Evolutionary conservation across 2,888 invertebrate species (phyloP).

Genomic region (Cheilosia vulpina): DNA sequence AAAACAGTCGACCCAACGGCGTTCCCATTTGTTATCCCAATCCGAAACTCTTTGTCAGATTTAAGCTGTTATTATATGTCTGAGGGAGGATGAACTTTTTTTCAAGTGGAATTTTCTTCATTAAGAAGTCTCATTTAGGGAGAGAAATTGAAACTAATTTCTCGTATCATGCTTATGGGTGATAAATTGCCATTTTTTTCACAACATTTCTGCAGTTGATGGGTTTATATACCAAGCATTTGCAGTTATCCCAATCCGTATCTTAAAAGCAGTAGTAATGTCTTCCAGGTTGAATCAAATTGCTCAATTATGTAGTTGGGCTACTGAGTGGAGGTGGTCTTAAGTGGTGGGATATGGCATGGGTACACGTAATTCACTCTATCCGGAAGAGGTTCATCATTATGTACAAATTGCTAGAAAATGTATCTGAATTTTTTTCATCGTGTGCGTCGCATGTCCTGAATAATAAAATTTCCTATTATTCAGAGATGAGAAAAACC

Average conservation of each 20-base stretch:
- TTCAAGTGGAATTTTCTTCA: slow-evolving; percentile 39
- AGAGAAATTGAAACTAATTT: slow-evolving; percentile 36
- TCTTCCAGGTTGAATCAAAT: background rate
- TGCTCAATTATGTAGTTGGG: background rate
- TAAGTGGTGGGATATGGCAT: background rate
- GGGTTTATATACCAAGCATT: background rate
- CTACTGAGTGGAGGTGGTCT: background rate
- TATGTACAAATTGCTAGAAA: no score
- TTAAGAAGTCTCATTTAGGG: slow-evolving; percentile 13
- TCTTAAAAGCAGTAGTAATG: background rate
- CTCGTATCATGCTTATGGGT: slow-evolving; percentile 6
- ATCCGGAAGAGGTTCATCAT: no score
- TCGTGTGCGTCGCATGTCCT: no score
- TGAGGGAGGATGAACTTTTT: slow-evolving; percentile 30
- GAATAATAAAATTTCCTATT: no score
- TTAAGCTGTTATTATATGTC: slow-evolving; percentile 36
- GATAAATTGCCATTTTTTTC: slow-evolving; percentile 40
- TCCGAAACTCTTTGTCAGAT: slow-evolving; percentile 47
- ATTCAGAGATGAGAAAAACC: no score
- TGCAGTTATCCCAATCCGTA: background rate
- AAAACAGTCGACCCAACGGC: background rate
- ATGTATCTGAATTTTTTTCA: no score
- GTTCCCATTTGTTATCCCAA: slow-evolving; percentile 49
- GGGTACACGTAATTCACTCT: background rate
- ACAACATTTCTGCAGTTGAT: slow-evolving; percentile 1